These are phyloP conservation scores for Clavelina lepadiformis DNA, from an alignment of 23 tunicate species.

Conservation along the genomic window DNA sequence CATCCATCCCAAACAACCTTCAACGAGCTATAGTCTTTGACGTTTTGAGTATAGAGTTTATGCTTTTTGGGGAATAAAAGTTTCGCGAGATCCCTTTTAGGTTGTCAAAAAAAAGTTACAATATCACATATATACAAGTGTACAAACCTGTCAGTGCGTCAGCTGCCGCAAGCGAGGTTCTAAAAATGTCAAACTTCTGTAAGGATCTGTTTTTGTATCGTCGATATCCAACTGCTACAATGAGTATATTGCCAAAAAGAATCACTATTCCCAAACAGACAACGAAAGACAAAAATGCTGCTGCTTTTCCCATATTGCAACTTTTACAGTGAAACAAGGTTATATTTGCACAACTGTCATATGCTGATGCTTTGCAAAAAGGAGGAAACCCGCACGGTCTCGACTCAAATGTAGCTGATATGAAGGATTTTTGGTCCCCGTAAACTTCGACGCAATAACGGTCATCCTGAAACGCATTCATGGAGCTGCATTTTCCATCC, in stretches of 20 bases:
- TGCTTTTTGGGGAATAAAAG: no score
- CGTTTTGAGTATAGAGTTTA: no score
- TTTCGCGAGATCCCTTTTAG: no score
- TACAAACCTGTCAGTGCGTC: constrained; percentile 7
- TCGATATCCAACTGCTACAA: background rate
- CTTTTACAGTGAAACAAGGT: background rate
- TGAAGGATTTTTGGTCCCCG: no score
- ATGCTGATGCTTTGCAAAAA: constrained; percentile 1
- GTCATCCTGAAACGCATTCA: no score
- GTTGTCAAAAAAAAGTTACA: no score
- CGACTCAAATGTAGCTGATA: no score
- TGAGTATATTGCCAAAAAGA: background rate
- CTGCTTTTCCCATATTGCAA: background rate
- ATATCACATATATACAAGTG: no score
- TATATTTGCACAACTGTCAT: background rate
- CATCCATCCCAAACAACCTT: no score
- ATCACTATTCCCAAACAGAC: background rate
- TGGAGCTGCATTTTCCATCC: no score
- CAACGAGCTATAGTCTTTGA: no score
- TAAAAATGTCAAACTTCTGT: constrained; percentile 3
- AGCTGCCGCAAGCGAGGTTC: constrained; percentile 4
- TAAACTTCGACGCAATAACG: no score
- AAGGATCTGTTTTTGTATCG: background rate
- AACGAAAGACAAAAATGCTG: background rate
- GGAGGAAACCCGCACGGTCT: background rate